A percentile compares a stretch with the other conserved stretches of the same genome.
phyloP scores from a whole-genome alignment of 2,797 vertebrate species.

The Xenentodon cancila region DNA sequence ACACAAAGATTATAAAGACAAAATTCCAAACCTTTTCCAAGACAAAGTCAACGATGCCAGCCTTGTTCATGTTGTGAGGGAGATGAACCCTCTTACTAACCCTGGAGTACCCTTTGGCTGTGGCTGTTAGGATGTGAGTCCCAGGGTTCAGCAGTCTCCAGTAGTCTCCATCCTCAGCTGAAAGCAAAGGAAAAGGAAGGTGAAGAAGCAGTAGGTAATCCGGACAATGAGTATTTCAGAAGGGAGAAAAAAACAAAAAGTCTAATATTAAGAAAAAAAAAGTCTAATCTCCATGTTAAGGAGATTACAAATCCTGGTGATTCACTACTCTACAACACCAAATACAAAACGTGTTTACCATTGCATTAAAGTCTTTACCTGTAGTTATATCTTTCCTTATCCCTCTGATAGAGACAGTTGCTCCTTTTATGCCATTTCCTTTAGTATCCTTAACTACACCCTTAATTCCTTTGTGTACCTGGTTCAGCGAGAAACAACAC shows the following conservation, averaged over 20 bases:
- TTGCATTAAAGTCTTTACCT: conserved; percentile 78
- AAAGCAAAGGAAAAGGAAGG: background rate
- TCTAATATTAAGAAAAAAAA: too few species aligned
- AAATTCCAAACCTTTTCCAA: conserved; percentile 74
- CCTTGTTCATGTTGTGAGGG: conserved; percentile 83
- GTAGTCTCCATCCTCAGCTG: conserved; percentile 94
- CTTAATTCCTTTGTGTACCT: conserved; percentile 96
- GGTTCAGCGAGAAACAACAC: conserved; percentile 21
- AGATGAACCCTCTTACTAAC: conserved; percentile 90
- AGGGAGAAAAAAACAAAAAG: too few species aligned
- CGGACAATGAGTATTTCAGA: background rate
- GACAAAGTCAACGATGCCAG: conserved; percentile 91
- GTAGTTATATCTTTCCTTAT: conserved; percentile 92
- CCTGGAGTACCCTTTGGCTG: conserved; percentile 88
- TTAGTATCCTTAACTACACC: conserved; percentile 89
- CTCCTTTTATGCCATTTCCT: conserved; percentile 91
- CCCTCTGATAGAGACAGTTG: conserved; percentile 88
- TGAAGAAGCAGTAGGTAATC: background rate
- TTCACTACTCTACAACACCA: too few species aligned
- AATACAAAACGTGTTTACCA: background rate
- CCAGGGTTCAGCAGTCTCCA: conserved; percentile 93
- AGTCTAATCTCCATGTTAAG: too few species aligned
- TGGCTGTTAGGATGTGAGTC: conserved; percentile 86
- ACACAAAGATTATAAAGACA: background rate
- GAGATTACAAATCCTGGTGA: too few species aligned